Base-by-base conservation (phyloP, 2,888 invertebrate species). In the Helleia helle region DNA sequence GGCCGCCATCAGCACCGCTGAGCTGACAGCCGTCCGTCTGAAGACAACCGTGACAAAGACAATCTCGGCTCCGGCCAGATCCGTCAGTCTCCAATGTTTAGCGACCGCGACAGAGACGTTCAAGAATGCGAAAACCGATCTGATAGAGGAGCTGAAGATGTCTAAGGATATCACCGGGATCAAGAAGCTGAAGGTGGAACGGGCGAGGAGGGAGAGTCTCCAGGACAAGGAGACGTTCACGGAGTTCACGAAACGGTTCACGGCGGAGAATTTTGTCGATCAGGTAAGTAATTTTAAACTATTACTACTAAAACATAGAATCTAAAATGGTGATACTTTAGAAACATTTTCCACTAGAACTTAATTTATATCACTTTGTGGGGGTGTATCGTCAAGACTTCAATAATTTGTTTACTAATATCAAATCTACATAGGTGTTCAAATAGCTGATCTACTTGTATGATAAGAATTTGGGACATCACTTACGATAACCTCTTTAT, bases 111-210 rank as follows among this genome's bases (percentile, higher is more conserved):
- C n/a, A 46, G 86, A 80, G 38, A 93, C 93, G 31, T 94, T 90
- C 75, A 86, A 90, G 55, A 87, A 88, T 38, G 92, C 90, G 49
- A 95, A 94, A 71, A 93, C 91, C 15, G 95, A 96, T 70, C 80
- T 97, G 36, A 96, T 97, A 49, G 96, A 95, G 34, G 97, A 97
- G 65, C 77, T 97, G 46, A 96, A 96, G 73, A 90, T 94, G 86
- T 95, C 95, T 30, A 95, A 93, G 71, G 95, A 96, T 66, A 94
- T 96, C 48, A 92, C 94, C 1, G 96, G 96, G n/a, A 95, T 97
- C 40, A 93, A 93, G 73, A 96, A 96, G 72, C 76, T 96, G 87
- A 96, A 96, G 71, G 94, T 95, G 51, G 95, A 96, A 73, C 88
- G 93, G 51, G 93, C 93, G 14, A 92, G 94, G 64, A 88, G 93